Base-by-base conservation (phyloP, 2,888 invertebrate species). In the Yponomeuta cagnagella region DNA sequence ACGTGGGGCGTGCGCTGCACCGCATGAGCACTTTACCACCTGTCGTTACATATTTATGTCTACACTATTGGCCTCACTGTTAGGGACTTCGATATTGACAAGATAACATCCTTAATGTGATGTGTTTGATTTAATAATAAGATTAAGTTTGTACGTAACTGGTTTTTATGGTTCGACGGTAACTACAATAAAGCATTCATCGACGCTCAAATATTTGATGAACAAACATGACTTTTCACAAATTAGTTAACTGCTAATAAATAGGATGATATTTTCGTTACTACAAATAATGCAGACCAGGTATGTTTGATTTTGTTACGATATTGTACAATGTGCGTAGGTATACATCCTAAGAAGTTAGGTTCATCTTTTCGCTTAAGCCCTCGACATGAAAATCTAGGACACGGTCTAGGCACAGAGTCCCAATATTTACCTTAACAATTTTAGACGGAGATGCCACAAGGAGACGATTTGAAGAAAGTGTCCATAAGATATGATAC, bases 61-160 rank as follows among this genome's bases (percentile, higher is more conserved):
- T 90, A 91, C 91, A 91, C 91, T 90, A 91, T 91, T 89, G 89
- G 87, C 89, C 88, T 89, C 91, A 90, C 91, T 91, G 91, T 90
- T 89, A 90, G 90, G 89, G 89, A 90, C 90, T 91, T 88, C 86
- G 91, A 92, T 92, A 92, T 91, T 92, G 91, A 92, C 91, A 91
- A 90, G 91, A 90, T 91, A 92, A 92, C 92, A 92, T 90, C 92
- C 92, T 91, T 93, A 93, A 93, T 93, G 92, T 93, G 92, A 93
- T 93, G 92, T 90, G 92, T 92, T 92, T 92, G 92, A 93, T 93
- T 93, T 92, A 93, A 93, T 93, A 93, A 91, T 88, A 90, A 91
- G 92, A 92, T 92, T 91, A 87, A 86, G 84, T 85, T 88, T 84
- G 86, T 88, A 80, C 63, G 79, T 82, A 79, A 82, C 82, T 81